Evolutionary conservation across 2,888 invertebrate genomes (phyloP), one percentile per base, ranked within the genome.

Genomic region (Ophion costatus): DNA sequence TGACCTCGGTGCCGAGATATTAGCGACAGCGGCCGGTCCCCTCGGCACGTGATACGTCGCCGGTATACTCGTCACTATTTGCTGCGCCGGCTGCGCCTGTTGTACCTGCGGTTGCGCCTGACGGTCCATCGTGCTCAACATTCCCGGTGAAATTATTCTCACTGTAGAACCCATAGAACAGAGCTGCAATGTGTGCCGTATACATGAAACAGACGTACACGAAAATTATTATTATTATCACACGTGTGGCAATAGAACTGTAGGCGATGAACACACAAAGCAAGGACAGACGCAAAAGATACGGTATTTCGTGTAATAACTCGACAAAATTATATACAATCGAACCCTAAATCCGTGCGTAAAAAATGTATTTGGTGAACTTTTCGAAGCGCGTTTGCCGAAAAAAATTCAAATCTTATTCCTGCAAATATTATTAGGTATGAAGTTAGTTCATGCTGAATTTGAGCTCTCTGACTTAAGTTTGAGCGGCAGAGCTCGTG

Each of bases 11-110:
- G 96, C 96, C 14, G 97, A 96, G 24, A 97, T 95, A 86, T 96
- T 97, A 0, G 97, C 97, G 2, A 97, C 97, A 14, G 96, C 96
- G 0, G 97, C 97, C 20, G 97, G 95, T 1, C 97, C 97, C 87
- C 94, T 90, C 9, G 94, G 94, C 69, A 94, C 94, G 89, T 94
- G 94, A 88, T 94, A 94, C 11, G 93, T 93, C 14, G 93, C 92
- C 67, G 92, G 91, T 74, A 90, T 94, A 14, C 94, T 93, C 59
- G 94, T 92, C 73, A 94, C 92, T 84, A 94, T 93, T 64, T 92
- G 91, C 2, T 91, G 85, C 56, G 90, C 90, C 76, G 91, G 91
- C 67, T 88, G 85, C 24, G 90, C 70, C 85, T 91, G 91, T 69
- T 79, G 88, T 4, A 29, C 45, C 64, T 92, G 92, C 4, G 90